Base-by-base conservation (phyloP, 2,888 invertebrate genomes). In the Enoplolaimus lenunculus region DNA sequence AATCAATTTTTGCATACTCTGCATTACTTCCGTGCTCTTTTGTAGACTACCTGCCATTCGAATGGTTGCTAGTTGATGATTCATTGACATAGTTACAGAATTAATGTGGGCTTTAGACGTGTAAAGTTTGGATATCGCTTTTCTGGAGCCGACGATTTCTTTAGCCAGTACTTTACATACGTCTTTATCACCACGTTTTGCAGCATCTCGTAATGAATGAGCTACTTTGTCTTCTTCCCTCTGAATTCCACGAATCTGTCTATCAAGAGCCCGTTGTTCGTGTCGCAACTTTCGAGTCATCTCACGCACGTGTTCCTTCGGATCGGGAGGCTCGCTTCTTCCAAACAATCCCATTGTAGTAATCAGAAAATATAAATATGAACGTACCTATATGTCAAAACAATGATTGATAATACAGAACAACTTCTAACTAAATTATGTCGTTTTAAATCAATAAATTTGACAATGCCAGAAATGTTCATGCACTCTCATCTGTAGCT, bases 21-120 rank as follows among this genome's bases (percentile, higher is more conserved):
- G 90, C 97, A 98, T 97, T 0, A 98, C 95, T 85, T 95, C 94
- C 1, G 95, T 93, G 34, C 95, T 95, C 81, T 93, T 93, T 78
- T 91, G 87, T 68, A 98, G 29, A 0, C 93, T 88, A 2, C 95
- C 95, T 33, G 94, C 91, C 16, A 95, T 89, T 76, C 93, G 86
- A 74, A 97, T 84, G 13, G 93, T 92, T n/a, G 94, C 94, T 77
- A 95, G 83, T 82, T 98, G 97, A 81, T 95, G 93, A 82, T 95
- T 93, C 95, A 98, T 97, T 83, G 93, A 91, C 84, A 95, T 85
- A 76, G 91, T 89, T 16, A 98, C 90, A 0, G 95, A 97, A 81
- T 93, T 97, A 29, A 98, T 85, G 78, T 98, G 95, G 3, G 98
- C 95, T 84, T 97, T 97, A 13, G 94, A 92, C 0, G 92, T 90